Evolutionary conservation across 1,140 invertebrate genomes (phyloP).

Genomic region (Bactericera cockerelli): DNA sequence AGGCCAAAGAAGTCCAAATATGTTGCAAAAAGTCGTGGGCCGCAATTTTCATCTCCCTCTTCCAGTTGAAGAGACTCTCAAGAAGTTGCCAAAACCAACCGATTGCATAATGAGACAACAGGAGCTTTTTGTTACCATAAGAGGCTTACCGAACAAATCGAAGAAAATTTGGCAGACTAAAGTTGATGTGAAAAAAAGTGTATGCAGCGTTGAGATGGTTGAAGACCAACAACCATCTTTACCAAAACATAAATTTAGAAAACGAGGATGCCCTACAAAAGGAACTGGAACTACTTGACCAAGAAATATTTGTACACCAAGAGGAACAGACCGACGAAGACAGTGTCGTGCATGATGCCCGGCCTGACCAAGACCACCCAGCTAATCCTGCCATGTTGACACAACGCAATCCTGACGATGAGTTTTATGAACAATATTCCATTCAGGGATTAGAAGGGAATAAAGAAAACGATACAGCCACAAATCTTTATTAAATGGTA

Average conservation of each 20-base stretch:
- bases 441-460: neutral
- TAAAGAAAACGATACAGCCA: neutral
- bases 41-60: conserved; percentile 27
- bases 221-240: neutral
- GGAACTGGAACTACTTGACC: neutral
- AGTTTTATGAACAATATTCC: neutral
- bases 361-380: neutral
- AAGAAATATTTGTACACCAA: neutral
- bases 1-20: conserved; percentile 23
- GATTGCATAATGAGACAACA: conserved; percentile 15
- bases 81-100: conserved; percentile 21
- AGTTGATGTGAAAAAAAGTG: neutral
- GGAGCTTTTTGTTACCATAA: neutral
- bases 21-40: conserved; percentile 24
- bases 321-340: neutral
- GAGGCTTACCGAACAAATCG: neutral
- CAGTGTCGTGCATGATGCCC: neutral
- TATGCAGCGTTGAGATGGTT: neutral
- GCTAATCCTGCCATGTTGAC: neutral
- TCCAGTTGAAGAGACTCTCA: conserved; percentile 24
- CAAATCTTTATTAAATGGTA: neutral
- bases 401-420: neutral
- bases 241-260: neutral
- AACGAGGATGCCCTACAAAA: neutral
- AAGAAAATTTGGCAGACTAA: neutral